These are phyloP conservation scores for Chaetura pelagica DNA, from an alignment of 2,113 vertebrate genomes.

Conservation along the genomic window DNA sequence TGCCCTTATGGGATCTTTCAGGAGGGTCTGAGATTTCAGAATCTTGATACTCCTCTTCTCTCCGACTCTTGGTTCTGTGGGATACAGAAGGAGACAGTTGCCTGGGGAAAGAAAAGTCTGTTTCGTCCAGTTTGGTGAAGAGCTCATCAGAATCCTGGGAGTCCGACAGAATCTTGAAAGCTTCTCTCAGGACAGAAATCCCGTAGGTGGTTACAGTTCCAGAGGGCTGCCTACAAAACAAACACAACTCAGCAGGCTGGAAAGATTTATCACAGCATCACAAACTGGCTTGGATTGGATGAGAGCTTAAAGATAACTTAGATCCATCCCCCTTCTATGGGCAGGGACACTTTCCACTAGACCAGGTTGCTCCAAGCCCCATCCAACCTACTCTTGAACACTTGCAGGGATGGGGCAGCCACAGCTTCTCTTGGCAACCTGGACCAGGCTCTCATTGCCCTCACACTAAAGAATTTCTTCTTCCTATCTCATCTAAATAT, in stretches of 20 bases:
- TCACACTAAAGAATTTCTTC: too few relatives aligned
- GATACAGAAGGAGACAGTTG: slow-evolving; percentile 68
- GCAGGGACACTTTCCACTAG: too few relatives aligned
- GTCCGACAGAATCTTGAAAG: slow-evolving; percentile 77
- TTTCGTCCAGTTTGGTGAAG: slow-evolving; percentile 82
- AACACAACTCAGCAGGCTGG: background rate
- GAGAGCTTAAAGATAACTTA: too few relatives aligned
- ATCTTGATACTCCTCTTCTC: slow-evolving; percentile 5
- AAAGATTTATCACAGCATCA: background rate
- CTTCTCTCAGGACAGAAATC: slow-evolving; percentile 77
- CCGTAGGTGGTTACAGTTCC: slow-evolving; percentile 55
- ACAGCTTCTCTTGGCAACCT: too few relatives aligned
- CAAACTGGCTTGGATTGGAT: too few relatives aligned
- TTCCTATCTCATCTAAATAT: too few relatives aligned
- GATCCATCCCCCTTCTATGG: too few relatives aligned
- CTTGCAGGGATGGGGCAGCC: too few relatives aligned
- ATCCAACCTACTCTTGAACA: too few relatives aligned
- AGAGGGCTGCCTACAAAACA: slow-evolving; percentile 64
- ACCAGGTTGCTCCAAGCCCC: too few relatives aligned
- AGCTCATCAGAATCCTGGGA: slow-evolving; percentile 46
- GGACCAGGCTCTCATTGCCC: too few relatives aligned
- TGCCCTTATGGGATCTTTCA: background rate
- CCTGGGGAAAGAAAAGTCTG: slow-evolving; percentile 74
- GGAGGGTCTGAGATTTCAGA: slow-evolving; percentile 17
- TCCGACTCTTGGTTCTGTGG: slow-evolving; percentile 70